Conservation (phyloP, 2,888 invertebrate species). For the Drosophila nr. perissopoda region DNA sequence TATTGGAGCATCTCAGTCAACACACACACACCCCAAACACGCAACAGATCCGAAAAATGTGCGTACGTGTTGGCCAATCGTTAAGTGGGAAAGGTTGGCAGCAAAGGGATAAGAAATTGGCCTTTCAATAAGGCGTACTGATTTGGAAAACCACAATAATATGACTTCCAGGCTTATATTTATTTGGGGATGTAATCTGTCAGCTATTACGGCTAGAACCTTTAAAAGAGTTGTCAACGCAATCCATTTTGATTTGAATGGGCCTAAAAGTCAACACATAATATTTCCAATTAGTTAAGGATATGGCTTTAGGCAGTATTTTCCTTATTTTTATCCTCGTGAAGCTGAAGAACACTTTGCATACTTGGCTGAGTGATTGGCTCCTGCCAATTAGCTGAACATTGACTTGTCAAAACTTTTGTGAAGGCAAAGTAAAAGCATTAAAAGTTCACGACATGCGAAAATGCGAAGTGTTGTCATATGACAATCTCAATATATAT, state of each 20-base stretch:
- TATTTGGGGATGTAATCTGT: not conserved
- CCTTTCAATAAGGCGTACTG: constrained; percentile 5
- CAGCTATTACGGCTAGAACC: not conserved
- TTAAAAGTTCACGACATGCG: constrained; percentile 23
- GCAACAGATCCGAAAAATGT: constrained; percentile 28
- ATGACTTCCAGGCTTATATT: constrained; percentile 7
- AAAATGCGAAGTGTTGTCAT: not conserved
- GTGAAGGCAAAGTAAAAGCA: not conserved
- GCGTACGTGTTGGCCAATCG: constrained; percentile 46
- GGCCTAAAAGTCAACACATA: not conserved
- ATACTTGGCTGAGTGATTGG: constrained; percentile 3
- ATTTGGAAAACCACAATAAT: constrained; percentile 9
- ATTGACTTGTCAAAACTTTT: constrained; percentile 35
- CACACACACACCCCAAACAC: not conserved
- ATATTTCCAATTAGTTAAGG: not conserved
- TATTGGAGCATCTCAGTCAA: constrained; percentile 19
- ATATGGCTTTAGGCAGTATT: not conserved
- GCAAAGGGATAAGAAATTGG: not conserved
- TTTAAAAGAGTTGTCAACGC: not conserved
- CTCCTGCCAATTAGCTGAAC: constrained; percentile 22
- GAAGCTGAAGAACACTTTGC: constrained; percentile 3
- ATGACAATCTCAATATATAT: not conserved
- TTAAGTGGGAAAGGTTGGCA: constrained; percentile 23
- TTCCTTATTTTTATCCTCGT: not conserved
- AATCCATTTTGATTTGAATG: not conserved